Evolutionary conservation across 2,888 invertebrate species (phyloP), one percentile per base, ranked within the genome.

Genomic region (Brachypterus glaber): DNA sequence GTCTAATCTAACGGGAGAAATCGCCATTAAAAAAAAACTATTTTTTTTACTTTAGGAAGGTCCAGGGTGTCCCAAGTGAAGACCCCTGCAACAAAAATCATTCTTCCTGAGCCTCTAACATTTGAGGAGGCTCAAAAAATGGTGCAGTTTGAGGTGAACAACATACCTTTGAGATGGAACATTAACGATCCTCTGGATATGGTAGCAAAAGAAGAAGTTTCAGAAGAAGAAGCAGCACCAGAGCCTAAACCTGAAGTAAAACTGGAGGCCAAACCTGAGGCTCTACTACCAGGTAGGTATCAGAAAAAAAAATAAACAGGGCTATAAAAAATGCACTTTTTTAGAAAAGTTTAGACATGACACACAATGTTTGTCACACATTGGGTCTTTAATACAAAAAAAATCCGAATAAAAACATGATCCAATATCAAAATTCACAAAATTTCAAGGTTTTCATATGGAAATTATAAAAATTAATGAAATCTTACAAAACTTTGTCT

Each of bases 131-230:
- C 85, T 2, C 87, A 88, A 59, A 82, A 83, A 67, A 77, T 84
- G 47, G 86, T 91, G 0, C 87, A 88, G 60, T 83, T 90, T 56
- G 87, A 90, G 57, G 72, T 88, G n/a, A 82, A 87, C 60, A 86
- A 86, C 7, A 52, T 60, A 39, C 59, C 64, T 7, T 53, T 66
- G 17, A 64, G 70, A 40, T 63, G 73, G 46, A 69, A 69, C 38
- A 71, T 74, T 37, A 67, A 63, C 40, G 82, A 85, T 43, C 72
- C 77, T 2, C 57, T 87, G 46, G 77, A 81, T 2, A 68, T 85
- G 2, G 75, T 82, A 44, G 75, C 82, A 1, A 70, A 79, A 40
- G 80, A 82, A 14, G 81, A 82, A 33, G 80, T 55, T 42, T 41
- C 54, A 9, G 58, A 59, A 17, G 55, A 59, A 66, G 72, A 69